Base-by-base conservation (phyloP, 1,140 invertebrate genomes). In the Aphidius ervi region DNA sequence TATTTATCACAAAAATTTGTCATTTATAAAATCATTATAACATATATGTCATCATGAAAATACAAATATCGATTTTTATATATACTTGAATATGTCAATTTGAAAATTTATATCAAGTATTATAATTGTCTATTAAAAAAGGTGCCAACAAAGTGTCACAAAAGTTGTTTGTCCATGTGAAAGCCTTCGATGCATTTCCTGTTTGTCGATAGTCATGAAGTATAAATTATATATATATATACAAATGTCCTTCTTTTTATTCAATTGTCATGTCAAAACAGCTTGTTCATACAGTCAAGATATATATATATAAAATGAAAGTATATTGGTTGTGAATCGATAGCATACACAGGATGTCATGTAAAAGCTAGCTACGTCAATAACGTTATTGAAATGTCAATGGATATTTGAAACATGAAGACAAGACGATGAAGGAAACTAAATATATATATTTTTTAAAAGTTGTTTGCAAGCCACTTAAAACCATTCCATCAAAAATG, bases 401-500 rank as follows among this genome's bases (percentile, higher is more conserved):
- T 66, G 62, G 61, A 62, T 58, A 48, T 66, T 63, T 61, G 62
- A 46, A 31, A 31, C 23, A 31, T 31, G 4, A 31, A 31, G 23
- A 31, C 23, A 31, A 31, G 23, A 31, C 23, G 58, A 39, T 9
- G 45, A 16, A 23, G 47, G 43, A 46, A 59, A 56, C 59, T 42
- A 46, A 5, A 39, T 37, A 43, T 7, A 43, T 39, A 49, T 55
- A 7, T 46, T 52, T 42, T n/a, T 39, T 52, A 9, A 43, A 49
- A 57, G 65, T 64, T 65, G 64, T 68, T 69, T 67, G 63, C 63
- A 61, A 66, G 60, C 54, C 63, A 67, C 68, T 69, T 65, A 49
- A 64, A 61, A 60, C 53, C 52, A 61, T 62, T 61, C 62, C 42
- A 43, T 7, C 7, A n/a, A n/a, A 63, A 52, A 63, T 65, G 64